These are phyloP conservation scores for Caenorhabditis tropicalis DNA, from an alignment of 1,140 invertebrate species.

Conservation along the genomic window DNA sequence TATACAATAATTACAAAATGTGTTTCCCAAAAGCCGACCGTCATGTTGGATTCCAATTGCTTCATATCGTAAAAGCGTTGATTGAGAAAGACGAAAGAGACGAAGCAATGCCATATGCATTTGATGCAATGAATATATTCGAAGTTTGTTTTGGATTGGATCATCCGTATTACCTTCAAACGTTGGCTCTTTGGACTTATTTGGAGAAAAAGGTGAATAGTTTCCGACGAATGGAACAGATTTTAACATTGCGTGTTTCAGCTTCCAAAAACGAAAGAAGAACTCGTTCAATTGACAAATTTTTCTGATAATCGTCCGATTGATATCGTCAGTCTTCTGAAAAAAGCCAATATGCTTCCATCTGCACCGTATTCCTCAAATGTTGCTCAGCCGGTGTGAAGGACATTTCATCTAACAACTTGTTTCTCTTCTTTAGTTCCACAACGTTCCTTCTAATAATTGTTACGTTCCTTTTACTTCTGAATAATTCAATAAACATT, in stretches of 20 bases:
- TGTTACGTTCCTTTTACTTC: background rate
- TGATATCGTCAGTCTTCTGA: slow-evolving; percentile 48
- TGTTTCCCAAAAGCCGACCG: slow-evolving; percentile 60
- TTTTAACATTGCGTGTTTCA: too few species aligned
- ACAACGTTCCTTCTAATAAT: background rate
- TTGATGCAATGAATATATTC: slow-evolving; percentile 62
- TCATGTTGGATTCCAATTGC: slow-evolving; percentile 59
- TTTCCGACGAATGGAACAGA: too few species aligned
- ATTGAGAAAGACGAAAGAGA: slow-evolving; percentile 59
- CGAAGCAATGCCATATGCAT: slow-evolving; percentile 59
- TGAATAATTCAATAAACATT: too few species aligned
- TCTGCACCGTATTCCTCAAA: background rate
- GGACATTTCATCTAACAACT: background rate
- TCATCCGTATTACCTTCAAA: slow-evolving; percentile 61
- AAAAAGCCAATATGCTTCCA: slow-evolving; percentile 52
- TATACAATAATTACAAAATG: slow-evolving; percentile 60
- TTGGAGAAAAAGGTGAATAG: slow-evolving; percentile 54
- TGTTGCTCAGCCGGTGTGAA: background rate
- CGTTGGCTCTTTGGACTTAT: slow-evolving; percentile 60
- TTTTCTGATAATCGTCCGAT: slow-evolving; percentile 54
- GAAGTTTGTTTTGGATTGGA: slow-evolving; percentile 61
- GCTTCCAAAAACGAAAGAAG: slow-evolving; percentile 55
- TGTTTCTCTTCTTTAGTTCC: background rate
- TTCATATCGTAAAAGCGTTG: slow-evolving; percentile 58
- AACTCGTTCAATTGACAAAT: slow-evolving; percentile 53